Base-by-base conservation (phyloP, 2,888 invertebrate species). In the Archips crataeganus region DNA sequence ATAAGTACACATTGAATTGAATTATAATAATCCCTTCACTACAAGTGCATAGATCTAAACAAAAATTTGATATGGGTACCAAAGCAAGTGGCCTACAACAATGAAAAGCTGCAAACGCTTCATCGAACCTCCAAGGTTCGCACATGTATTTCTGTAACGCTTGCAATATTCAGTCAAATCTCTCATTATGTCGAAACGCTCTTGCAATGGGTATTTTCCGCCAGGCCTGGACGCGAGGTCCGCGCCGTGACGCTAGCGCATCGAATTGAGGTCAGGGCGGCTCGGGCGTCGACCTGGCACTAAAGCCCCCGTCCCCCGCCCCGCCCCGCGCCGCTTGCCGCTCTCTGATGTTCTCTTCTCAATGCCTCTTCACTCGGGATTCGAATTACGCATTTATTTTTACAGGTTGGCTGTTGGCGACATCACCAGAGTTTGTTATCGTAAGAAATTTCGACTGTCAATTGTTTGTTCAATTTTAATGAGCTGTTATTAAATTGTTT, bases 231-330 rank as follows among this genome's bases (percentile, higher is more conserved):
- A 92, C 90, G 89, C 91, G 90, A 89, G 90, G 90, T 88, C 90
- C 90, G 93, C 90, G 88, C 90, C 92, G 93, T 95, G 95, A 93
- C 93, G 93, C 91, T 92, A 90, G 89, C 90, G 85, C 83, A 82
- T 84, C 88, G 85, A 84, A 94, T 93, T 93, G 93, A 87, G 94
- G 94, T 94, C 93, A 94, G 92, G 93, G 94, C 93, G 91, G 88
- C 93, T 93, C 92, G 93, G 94, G 79, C 93, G 91, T 89, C 94
- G 94, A 94, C 92, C 94, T 85, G 90, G 89, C 90, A 87, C 90
- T 84, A 85, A 82, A 75, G 76, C 74, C 77, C 60, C 74, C 32
- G 69, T 63, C 60, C 78, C n/a, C 75, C 73, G 75, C 76, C 73
- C 77, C 60, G 62, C 78, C 9, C 75, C 73, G 74, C 76, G 76